phyloP scores from a whole-genome alignment of 2,113 vertebrate genomes.

The Hyperopisus bebe region DNA sequence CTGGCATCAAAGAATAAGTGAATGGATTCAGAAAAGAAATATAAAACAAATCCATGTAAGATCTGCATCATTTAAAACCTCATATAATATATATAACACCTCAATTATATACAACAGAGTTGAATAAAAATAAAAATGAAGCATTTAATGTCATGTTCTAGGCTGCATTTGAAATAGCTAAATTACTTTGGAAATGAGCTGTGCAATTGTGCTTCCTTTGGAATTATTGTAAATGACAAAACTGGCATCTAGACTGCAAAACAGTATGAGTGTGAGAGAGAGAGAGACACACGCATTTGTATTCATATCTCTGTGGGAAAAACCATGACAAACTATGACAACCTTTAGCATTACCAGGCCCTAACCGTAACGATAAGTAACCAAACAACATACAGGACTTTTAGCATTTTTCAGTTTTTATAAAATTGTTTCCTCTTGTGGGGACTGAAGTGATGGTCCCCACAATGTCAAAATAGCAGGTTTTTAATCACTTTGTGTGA shows the following conservation, averaged over 20 bases:
- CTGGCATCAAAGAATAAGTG: not conserved
- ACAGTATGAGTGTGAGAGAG: not conserved
- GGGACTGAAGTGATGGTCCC: not conserved
- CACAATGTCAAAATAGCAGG: too few relatives aligned
- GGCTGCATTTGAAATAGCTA: not conserved
- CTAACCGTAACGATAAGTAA: too few relatives aligned
- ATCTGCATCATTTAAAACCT: not conserved
- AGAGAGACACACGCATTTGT: not conserved
- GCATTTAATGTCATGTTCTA: not conserved
- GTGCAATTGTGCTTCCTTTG: not conserved
- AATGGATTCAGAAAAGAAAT: not conserved
- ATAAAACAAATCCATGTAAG: not conserved
- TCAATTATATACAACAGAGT: not conserved
- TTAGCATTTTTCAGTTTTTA: not conserved
- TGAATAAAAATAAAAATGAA: too few relatives aligned
- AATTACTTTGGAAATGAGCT: not conserved
- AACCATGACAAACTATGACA: too few relatives aligned
- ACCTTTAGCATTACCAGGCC: too few relatives aligned
- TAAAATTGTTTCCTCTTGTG: not conserved
- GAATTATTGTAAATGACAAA: not conserved
- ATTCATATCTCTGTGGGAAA: too few relatives aligned
- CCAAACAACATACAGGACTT: too few relatives aligned
- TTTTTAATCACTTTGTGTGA: too few relatives aligned
- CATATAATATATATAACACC: too few relatives aligned
- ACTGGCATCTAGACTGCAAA: not conserved